Conservation (phyloP, 2,888 invertebrate species). For the Cryptocephalus moraei region DNA sequence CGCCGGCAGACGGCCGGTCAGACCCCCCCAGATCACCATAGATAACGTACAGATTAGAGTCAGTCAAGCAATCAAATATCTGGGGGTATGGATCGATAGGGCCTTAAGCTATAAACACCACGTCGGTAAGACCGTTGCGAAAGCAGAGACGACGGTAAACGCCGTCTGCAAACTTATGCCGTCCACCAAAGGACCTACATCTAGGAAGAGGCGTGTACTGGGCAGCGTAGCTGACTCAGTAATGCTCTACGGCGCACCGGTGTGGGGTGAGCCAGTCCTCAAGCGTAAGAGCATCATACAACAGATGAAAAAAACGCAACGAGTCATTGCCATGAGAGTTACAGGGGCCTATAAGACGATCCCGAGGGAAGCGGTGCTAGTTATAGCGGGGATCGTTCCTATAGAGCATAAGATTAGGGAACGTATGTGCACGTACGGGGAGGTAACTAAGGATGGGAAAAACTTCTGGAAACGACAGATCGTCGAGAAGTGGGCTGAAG, state of each 20-base stretch:
- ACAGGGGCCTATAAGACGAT: too few species aligned
- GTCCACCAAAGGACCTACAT: constrained; percentile 4
- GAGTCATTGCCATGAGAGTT: too few species aligned
- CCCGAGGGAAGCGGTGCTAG: too few species aligned
- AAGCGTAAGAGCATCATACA: too few species aligned
- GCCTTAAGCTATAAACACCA: constrained; percentile 12
- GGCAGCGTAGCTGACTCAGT: constrained; percentile 4
- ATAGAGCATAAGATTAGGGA: too few species aligned
- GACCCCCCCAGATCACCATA: too few species aligned
- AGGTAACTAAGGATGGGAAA: too few species aligned
- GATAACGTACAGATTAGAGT: not conserved
- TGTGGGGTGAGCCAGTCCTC: constrained; percentile 5
- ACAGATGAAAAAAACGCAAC: too few species aligned
- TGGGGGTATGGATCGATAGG: constrained; percentile 14
- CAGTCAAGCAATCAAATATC: constrained; percentile 10
- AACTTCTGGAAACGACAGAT: too few species aligned
- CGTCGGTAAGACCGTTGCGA: constrained; percentile 6
- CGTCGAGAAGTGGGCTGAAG: too few species aligned
- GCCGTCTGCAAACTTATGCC: constrained; percentile 15
- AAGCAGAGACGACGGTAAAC: constrained; percentile 9
- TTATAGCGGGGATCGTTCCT: too few species aligned
- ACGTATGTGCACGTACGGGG: too few species aligned
- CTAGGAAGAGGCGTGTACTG: constrained; percentile 2
- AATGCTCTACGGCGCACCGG: constrained; percentile 5
- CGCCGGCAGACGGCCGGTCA: not conserved